Evolutionary conservation across 2,113 vertebrate species (phyloP), one percentile per base, ranked within the genome.

Genomic region (Nerophis lumbriciformis): DNA sequence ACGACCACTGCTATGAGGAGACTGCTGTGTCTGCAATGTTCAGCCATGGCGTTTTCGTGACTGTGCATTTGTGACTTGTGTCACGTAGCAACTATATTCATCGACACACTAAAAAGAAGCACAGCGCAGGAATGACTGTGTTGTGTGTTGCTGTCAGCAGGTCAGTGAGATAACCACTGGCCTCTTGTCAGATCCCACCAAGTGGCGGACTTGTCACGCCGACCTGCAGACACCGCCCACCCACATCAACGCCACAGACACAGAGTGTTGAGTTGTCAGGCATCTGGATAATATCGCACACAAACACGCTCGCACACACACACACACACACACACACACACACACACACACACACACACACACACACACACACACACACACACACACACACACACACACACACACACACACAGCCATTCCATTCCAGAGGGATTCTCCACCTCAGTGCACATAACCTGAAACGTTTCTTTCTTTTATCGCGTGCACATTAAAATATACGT

Each of bases 241-340:
- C 39, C 28, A 60, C 67, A 64, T 78, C 76, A 72, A 67, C 71
- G 63, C 72, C 69, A 65, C 54, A 59, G 47, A 21, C 50, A 21
- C 49, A 12, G 61, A 65, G 78, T 83, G 80, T 72, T 81, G 80
- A 87, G 70, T 59, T 12, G 47, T 63, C 59, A 71, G 73, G 63
- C 52, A 39, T 77, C 83, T 87, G 85, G 80, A 75, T 57, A 71
- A 44, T 48, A 53, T 85, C 77, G 53, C 51, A 13, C 36, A 16
- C 37, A 37, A 13, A 45, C 50, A 47, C 51, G n/a, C 28, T 14
- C 19, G 38, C 36, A 48, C 19, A 55, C 28, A 42, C 54, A 53
- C 9, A 59, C 11, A 61, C 42, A 19, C 19, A 19, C 19, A 19
- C 19, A 19, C 19, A 19, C 19, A 2, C 1, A 19, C 1, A 51